Conservation (phyloP, 2,888 invertebrate species). For the Thecophora atra region DNA sequence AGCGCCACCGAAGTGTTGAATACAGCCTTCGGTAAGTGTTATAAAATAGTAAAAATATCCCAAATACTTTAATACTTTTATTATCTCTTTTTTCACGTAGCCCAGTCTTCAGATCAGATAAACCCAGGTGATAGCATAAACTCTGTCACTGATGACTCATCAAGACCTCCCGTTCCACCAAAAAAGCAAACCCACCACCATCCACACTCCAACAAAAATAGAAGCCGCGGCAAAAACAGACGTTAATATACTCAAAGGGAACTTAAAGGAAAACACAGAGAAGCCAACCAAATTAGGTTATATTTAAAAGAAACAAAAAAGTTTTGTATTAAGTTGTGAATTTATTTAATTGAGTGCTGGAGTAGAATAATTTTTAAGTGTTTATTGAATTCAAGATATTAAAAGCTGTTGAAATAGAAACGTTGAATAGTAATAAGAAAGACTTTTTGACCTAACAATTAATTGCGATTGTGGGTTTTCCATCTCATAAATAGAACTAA, state of each 20-base stretch:
- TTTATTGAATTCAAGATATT: neutral
- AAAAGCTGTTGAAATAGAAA: neutral
- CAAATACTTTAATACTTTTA: neutral
- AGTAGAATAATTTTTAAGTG: neutral
- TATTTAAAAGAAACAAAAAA: neutral
- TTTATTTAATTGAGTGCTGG: neutral
- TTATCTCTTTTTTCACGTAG: constrained; percentile 38
- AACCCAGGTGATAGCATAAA: neutral
- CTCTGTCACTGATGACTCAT: constrained; percentile 36
- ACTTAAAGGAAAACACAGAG: too few relatives aligned
- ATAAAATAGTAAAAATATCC: neutral
- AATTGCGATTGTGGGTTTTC: too few relatives aligned
- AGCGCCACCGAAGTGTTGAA: neutral
- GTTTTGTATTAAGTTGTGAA: neutral
- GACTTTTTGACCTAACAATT: too few relatives aligned
- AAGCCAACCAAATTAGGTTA: neutral
- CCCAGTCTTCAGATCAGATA: constrained; percentile 48
- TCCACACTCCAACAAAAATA: constrained; percentile 48
- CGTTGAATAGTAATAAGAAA: neutral
- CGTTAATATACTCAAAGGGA: constrained; percentile 45
- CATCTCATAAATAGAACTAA: too few relatives aligned
- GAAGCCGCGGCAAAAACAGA: constrained; percentile 54
- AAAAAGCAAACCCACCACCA: constrained; percentile 46
- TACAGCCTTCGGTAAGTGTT: neutral
- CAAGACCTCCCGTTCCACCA: constrained; percentile 30